Percentiles rank a stretch among this genome's conserved stretches.
These are phyloP conservation scores for Carcharodon carcharias DNA, from an alignment of 2,797 vertebrate genomes.

Conservation along the genomic window DNA sequence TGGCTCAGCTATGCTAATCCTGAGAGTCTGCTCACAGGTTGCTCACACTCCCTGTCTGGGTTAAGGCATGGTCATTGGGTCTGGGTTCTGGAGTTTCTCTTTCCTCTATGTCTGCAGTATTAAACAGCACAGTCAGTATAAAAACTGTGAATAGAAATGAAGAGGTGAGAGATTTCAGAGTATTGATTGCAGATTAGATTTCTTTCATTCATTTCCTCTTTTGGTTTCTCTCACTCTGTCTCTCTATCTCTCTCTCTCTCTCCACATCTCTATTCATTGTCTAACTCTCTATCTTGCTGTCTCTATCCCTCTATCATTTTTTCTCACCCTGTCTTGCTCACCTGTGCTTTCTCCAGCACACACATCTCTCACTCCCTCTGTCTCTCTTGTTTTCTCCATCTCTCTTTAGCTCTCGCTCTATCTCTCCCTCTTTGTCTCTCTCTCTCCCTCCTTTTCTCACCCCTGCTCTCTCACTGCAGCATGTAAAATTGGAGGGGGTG, in stretches of 20 bases:
- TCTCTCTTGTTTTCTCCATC: background rate
- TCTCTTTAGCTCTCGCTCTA: background rate
- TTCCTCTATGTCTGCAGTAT: background rate
- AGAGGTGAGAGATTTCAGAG: background rate
- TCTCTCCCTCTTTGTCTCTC: background rate
- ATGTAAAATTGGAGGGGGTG: too few relatives aligned
- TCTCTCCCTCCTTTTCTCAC: background rate
- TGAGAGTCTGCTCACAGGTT: background rate
- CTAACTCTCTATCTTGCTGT: background rate
- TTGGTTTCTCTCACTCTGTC: background rate
- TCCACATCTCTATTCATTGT: background rate
- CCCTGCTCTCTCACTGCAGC: background rate
- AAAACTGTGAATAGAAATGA: background rate
- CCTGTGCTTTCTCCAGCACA: background rate
- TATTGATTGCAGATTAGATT: background rate
- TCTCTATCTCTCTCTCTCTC: background rate
- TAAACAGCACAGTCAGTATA: background rate
- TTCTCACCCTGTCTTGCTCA: background rate
- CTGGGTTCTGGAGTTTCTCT: background rate
- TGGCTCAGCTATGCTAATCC: background rate
- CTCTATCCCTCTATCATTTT: background rate
- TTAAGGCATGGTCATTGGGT: background rate
- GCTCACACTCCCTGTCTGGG: background rate
- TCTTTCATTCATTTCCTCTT: background rate
- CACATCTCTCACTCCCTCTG: background rate